Evolutionary conservation across 2,888 invertebrate species (phyloP).

Genomic region (Bursaphelenchus okinawaensis): DNA sequence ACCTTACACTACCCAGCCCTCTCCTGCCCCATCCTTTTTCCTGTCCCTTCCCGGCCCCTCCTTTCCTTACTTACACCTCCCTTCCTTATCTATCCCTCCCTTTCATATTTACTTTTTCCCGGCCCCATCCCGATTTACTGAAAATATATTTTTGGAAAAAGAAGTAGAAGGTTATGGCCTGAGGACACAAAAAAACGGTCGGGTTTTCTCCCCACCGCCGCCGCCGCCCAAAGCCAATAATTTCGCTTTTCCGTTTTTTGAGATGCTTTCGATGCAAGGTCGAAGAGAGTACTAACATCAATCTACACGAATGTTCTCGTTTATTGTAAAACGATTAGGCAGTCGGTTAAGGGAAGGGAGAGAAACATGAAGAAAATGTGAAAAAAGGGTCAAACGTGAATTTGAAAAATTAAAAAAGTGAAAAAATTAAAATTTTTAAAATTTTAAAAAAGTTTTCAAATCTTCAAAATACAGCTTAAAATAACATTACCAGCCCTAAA

Average conservation of each 20-base stretch:
- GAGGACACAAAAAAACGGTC: background rate
- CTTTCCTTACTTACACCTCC: background rate
- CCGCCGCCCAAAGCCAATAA: background rate
- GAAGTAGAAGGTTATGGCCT: background rate
- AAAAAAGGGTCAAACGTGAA: too few species aligned
- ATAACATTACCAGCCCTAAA: too few species aligned
- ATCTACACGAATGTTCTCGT: background rate
- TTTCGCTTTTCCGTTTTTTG: background rate
- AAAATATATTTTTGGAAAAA: background rate
- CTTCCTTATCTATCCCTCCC: background rate
- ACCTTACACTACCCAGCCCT: background rate
- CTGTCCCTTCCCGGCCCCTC: background rate
- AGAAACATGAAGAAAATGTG: background rate
- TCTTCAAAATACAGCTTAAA: background rate
- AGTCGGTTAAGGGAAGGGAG: background rate
- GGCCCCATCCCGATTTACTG: background rate
- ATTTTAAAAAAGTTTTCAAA: background rate
- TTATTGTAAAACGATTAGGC: background rate
- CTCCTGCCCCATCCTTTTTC: background rate
- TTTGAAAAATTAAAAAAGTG: too few species aligned
- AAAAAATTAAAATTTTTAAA: background rate
- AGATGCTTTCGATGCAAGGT: background rate
- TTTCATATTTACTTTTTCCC: too few species aligned
- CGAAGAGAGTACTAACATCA: background rate
- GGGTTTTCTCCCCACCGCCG: too few species aligned